Conservation (phyloP, 2,888 invertebrate species). For the Drosophila robusta region DNA sequence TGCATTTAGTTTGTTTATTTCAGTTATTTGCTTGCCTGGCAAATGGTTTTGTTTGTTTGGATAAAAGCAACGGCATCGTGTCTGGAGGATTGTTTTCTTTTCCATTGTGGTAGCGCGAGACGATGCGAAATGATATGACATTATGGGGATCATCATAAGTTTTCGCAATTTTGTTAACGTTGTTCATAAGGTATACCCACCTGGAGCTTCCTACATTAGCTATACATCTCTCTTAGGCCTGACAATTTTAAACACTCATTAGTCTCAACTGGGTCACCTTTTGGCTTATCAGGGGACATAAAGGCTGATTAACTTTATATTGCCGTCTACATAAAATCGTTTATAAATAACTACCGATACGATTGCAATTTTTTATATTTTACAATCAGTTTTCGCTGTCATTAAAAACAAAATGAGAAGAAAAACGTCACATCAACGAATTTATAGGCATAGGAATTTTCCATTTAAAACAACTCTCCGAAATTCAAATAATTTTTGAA, state of each 20-base stretch:
- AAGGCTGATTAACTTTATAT: constrained; percentile 47
- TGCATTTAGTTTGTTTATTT: constrained; percentile 32
- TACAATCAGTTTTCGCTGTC: constrained; percentile 32
- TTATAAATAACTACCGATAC: constrained; percentile 50
- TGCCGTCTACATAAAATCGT: constrained; percentile 28
- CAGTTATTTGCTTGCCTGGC: constrained; percentile 15
- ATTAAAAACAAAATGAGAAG: constrained; percentile 10
- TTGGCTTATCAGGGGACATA: constrained; percentile 65
- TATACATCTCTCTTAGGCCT: neutral
- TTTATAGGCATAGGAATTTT: constrained; percentile 27
- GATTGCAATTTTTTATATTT: constrained; percentile 33
- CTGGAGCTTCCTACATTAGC: constrained; percentile 2
- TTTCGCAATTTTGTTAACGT: neutral
- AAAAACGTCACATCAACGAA: neutral
- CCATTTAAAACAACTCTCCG: constrained; percentile 11
- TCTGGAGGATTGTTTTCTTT: constrained; percentile 31
- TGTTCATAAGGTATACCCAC: constrained; percentile 7
- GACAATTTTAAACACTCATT: constrained; percentile 28
- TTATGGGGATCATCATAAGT: neutral
- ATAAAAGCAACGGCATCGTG: constrained; percentile 12
- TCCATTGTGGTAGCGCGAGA: neutral
- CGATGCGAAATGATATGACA: neutral
- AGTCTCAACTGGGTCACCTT: constrained; percentile 72
- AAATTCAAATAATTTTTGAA: too few relatives aligned
- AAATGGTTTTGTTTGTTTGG: constrained; percentile 41